A percentile compares a stretch with the other conserved stretches of the same genome.
These are phyloP conservation scores for Hypomesus transpacificus DNA, from an alignment of 2,113 vertebrate species.

Conservation along the genomic window DNA sequence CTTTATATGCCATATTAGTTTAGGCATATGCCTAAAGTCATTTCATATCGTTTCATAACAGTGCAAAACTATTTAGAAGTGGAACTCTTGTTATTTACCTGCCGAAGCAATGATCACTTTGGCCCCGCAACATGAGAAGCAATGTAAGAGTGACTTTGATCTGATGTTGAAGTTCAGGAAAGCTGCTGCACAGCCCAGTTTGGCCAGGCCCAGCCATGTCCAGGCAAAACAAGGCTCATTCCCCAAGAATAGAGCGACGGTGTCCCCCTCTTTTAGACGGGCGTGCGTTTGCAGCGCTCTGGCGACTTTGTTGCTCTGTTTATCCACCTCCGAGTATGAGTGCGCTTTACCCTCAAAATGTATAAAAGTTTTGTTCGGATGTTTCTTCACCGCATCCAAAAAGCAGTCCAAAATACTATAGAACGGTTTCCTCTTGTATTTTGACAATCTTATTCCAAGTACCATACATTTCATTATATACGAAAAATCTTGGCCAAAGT, in stretches of 20 bases:
- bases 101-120: constrained; percentile 67
- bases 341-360: constrained; percentile 64
- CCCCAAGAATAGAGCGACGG: constrained; percentile 71
- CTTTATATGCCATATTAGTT: background rate
- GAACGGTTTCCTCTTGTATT: constrained; percentile 54
- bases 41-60: too few species aligned
- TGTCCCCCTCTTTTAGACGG: constrained; percentile 65
- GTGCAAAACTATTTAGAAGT: too few species aligned
- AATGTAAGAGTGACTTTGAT: constrained; percentile 74
- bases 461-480: constrained; percentile 42
- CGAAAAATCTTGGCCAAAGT: constrained; percentile 57
- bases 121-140: constrained; percentile 74
- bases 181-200: constrained; percentile 73
- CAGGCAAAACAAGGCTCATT: constrained; percentile 74
- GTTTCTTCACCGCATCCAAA: constrained; percentile 53
- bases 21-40: too few species aligned
- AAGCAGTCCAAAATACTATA: constrained; percentile 75
- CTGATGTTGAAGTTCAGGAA: constrained; percentile 79
- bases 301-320: constrained; percentile 69
- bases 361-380: constrained; percentile 68
- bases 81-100: constrained; percentile 52
- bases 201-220: constrained; percentile 74
- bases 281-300: constrained; percentile 59
- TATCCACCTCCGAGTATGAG: constrained; percentile 69
- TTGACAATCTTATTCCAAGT: constrained; percentile 27